Percentiles rank a stretch among this genome's conserved stretches.
These are phyloP conservation scores for Pedionomus torquatus DNA, from an alignment of 2,113 vertebrate genomes.

Conservation along the genomic window DNA sequence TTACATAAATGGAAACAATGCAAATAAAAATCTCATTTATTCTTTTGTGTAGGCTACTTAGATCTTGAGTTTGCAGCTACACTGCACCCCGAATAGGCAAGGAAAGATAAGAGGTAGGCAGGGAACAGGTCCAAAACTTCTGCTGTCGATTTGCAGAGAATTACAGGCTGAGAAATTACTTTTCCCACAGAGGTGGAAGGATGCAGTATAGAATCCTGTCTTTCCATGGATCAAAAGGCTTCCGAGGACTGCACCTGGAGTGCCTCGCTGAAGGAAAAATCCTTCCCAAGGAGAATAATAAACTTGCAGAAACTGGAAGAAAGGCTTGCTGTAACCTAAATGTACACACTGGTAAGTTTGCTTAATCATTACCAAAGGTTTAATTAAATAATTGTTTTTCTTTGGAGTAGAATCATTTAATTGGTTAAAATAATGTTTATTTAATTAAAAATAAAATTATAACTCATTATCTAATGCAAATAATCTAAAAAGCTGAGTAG, in stretches of 20 bases:
- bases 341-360: neutral
- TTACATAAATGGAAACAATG: neutral
- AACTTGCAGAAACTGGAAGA: neutral
- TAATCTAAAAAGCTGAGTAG: neutral
- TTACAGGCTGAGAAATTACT: neutral
- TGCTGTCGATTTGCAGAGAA: neutral
- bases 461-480: neutral
- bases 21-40: neutral
- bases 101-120: neutral
- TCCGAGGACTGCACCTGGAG: neutral
- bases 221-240: neutral
- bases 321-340: neutral
- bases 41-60: neutral
- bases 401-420: constrained; percentile 7
- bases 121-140: neutral
- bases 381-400: constrained; percentile 24
- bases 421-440: neutral
- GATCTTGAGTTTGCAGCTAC: neutral
- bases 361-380: neutral
- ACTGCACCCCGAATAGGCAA: neutral
- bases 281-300: neutral
- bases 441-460: constrained; percentile 19
- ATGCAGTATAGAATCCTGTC: neutral
- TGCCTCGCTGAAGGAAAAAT: neutral
- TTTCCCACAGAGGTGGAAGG: neutral